Evolutionary conservation across 2,113 vertebrate genomes (phyloP), one percentile per base, ranked within the genome.

Genomic region (Jacana jacana): DNA sequence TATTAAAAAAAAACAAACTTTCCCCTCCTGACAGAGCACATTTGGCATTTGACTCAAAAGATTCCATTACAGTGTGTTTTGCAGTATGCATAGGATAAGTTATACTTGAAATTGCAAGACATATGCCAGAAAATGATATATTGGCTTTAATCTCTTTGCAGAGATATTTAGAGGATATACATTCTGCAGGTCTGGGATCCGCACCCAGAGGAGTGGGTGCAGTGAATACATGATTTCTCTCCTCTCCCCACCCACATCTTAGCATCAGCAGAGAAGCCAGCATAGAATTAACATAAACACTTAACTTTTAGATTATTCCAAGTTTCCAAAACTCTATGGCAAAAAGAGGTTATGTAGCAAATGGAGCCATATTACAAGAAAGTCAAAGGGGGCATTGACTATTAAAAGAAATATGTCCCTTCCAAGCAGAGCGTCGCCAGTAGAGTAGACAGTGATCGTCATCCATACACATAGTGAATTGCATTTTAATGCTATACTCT

Each of bases 161-260:
- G 81, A 91, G 95, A 94, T 96, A 97, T 94, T 96, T 95, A 95
- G 86, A 95, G 93, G 49, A 76, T 95, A 93, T 91, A 85, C 90
- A 81, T 92, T 91, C 86, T 79, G 86, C 93, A 92, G 95, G 93
- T 96, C 95, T 95, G 82, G 80, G 92, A 96, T 97, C 93, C 0
- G 4, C 88, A 97, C 86, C 90, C 90, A 81, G 88, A 91, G 73
- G 95, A 97, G 96, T 96, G 93, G 96, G 95, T 92, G 92, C 92
- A 75, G 77, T 86, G 95, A 96, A 94, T 92, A 95, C 89, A 92
- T 93, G 92, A 96, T 95, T 95, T 95, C 92, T 96, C 95, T 96
- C 93, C 77, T 96, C 83, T 96, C 83, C 72, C 92, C 96, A 92
- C 96, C 92, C 77, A 96, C 96, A 94, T 30, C 83, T 63, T 92